Percentiles rank a stretch among this genome's conserved stretches.
These are phyloP conservation scores for Malachius bipustulatus DNA, from an alignment of 2,888 invertebrate species.

Conservation along the genomic window DNA sequence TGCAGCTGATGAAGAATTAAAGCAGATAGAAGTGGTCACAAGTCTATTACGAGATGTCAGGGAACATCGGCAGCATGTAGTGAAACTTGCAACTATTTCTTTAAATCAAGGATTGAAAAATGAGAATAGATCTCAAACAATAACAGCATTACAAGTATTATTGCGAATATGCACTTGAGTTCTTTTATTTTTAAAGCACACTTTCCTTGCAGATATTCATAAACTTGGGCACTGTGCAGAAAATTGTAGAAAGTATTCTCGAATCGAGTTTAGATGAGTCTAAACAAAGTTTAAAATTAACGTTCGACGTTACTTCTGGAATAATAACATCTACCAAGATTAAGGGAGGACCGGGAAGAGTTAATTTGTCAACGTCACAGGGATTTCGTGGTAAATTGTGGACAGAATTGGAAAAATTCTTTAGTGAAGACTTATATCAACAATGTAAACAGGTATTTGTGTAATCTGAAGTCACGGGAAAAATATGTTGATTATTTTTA, in stretches of 20 bases:
- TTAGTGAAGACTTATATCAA: slow-evolving; percentile 61
- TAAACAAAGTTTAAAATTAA: slow-evolving; percentile 40
- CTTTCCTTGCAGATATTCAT: slow-evolving; percentile 32
- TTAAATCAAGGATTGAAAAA: slow-evolving; percentile 67
- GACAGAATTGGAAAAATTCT: slow-evolving; percentile 78
- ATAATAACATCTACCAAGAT: slow-evolving; percentile 15
- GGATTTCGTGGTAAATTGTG: slow-evolving; percentile 61
- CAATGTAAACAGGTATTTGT: slow-evolving; percentile 53
- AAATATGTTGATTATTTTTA: slow-evolving; percentile 1
- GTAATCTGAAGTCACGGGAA: slow-evolving; percentile 7
- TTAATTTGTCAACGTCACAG: slow-evolving; percentile 35
- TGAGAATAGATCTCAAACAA: slow-evolving; percentile 54
- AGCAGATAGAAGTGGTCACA: slow-evolving; percentile 69
- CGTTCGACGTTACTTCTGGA: slow-evolving; percentile 37
- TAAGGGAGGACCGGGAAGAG: slow-evolving; percentile 33
- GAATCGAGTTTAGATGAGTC: slow-evolving; percentile 42
- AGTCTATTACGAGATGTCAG: slow-evolving; percentile 63
- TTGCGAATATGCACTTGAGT: no score
- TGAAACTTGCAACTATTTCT: slow-evolving; percentile 67
- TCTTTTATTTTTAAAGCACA: no score
- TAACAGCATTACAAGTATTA: slow-evolving; percentile 52
- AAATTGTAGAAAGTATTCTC: slow-evolving; percentile 42
- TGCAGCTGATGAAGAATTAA: slow-evolving; percentile 68
- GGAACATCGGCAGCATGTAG: slow-evolving; percentile 58
- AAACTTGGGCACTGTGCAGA: slow-evolving; percentile 37